Base-by-base conservation (phyloP, 2,888 invertebrate species). In the Cryptocheilus praepositus region DNA sequence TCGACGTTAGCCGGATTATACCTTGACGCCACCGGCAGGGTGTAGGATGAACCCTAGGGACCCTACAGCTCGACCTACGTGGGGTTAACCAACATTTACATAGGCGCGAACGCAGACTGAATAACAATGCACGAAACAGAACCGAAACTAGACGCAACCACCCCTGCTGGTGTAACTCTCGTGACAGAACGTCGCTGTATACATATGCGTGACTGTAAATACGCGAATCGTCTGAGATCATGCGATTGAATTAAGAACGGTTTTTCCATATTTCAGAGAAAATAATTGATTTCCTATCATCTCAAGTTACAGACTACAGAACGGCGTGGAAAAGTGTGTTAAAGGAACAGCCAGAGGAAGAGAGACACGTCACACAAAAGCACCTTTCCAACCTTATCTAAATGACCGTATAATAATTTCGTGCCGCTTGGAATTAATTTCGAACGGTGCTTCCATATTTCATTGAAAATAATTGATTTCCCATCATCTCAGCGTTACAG, bases 61-160 rank as follows among this genome's bases (percentile, higher is more conserved):
- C 64, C 61, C 16, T 11, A 5, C 28, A n/a, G 16, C 67, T 64
- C 73, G 58, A 57, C 68, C 70, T 63, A 61, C 67, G 71, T 64
- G 72, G 73, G 81, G 78, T 81, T 83, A 80, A 79, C 83, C 83
- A 80, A 81, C 81, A 84, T 84, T 83, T 83, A 83, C 82, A 84
- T 82, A 81, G 80, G 77, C 79, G 72, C 74, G 70, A 71, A 79
- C 80, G 78, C 80, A 70, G 75, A 70, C 80, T 79, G 84, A 84
- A 85, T 84, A 83, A 83, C 78, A 84, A 84, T 83, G 77, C 74
- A 73, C 66, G 78, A 78, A 84, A 82, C 76, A 70, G 79, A 78
- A 74, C 74, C 66, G 71, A 71, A 71, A 69, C 70, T 72, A 68
- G 63, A 62, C 44, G 57, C 61, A 53, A 61, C 59, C 16, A 53